phyloP scores from a whole-genome alignment of 2,797 vertebrate species.

The Rhincodon typus region DNA sequence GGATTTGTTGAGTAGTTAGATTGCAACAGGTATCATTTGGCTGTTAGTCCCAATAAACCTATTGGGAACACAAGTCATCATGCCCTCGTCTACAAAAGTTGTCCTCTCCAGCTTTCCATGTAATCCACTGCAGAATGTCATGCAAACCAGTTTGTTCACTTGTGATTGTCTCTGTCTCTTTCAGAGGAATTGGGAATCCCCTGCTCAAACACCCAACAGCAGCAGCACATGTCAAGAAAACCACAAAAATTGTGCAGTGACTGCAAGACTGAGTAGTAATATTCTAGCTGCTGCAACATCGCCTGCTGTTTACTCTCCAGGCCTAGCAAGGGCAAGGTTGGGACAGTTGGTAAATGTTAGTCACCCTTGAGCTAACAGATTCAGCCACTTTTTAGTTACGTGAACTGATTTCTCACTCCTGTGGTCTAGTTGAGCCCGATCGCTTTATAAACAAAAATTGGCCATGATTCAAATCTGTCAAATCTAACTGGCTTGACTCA shows the following conservation, averaged over 20 bases:
- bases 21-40: not conserved
- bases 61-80: not conserved
- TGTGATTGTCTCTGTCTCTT: not conserved
- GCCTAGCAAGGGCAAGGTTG: not conserved
- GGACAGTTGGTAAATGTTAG: not conserved
- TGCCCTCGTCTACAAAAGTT: not conserved
- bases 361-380: not conserved
- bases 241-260: not conserved
- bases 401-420: not conserved
- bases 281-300: not conserved
- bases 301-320: not conserved
- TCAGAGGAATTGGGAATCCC: not conserved
- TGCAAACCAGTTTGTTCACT: not conserved
- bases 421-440: not conserved
- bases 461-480: not conserved
- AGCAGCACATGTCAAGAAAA: not conserved
- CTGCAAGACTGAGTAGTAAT: not conserved
- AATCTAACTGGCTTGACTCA: not conserved
- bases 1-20: no score
- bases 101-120: not conserved
- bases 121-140: not conserved
- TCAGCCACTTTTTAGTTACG: not conserved
- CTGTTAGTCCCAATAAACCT: not conserved
- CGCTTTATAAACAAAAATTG: not conserved
- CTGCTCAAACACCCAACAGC: not conserved